phyloP scores from a whole-genome alignment of 2,888 invertebrate species.

The Eurois occulta region DNA sequence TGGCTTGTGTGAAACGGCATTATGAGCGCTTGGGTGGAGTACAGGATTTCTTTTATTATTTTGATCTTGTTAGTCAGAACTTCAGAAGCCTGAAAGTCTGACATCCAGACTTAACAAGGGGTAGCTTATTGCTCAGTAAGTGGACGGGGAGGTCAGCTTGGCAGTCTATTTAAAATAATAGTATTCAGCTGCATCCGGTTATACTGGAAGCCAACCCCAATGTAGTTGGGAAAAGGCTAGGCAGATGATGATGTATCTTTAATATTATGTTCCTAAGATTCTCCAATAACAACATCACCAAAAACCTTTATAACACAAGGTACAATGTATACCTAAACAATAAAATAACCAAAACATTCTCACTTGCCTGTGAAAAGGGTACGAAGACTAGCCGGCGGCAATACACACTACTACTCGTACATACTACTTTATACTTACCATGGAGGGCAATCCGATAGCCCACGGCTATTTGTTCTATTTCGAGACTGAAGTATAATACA shows the following conservation, averaged over 20 bases:
- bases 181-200: background rate
- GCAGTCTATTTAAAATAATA: no score
- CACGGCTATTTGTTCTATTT: background rate
- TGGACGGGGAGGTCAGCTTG: no score
- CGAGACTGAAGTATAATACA: no score
- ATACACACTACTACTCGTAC: no score
- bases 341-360: slow-evolving; percentile 10
- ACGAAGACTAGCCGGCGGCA: slow-evolving; percentile 3
- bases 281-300: no score
- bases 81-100: background rate
- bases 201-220: background rate
- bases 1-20: slow-evolving; percentile 13
- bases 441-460: slow-evolving; percentile 9
- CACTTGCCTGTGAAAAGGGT: background rate
- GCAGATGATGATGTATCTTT: background rate
- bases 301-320: no score
- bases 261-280: no score
- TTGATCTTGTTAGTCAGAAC: background rate
- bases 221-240: background rate
- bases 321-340: background rate
- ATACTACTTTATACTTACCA: slow-evolving; percentile 4
- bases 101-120: background rate
- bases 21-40: slow-evolving; percentile 6
- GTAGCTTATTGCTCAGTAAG: background rate
- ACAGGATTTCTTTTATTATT: background rate